Evolutionary conservation across 2,888 invertebrate species (phyloP), one percentile per base, ranked within the genome.

Genomic region (Hermodice carunculata): DNA sequence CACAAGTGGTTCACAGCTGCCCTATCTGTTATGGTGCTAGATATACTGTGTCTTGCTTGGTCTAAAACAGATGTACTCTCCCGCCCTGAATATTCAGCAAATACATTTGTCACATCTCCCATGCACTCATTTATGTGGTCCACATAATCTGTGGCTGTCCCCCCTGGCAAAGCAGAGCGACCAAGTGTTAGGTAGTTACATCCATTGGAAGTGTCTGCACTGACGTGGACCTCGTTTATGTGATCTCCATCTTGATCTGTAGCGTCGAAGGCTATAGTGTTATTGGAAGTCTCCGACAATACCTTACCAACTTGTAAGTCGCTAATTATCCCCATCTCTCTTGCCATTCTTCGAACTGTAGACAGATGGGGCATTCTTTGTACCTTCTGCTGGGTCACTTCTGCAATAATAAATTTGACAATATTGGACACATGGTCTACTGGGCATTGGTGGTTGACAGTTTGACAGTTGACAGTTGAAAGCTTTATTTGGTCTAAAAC

Each of bases 161-260:
- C 44, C 24, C 44, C 44, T 19, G 44, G 44, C 24, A 44, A 24
- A 8, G 6, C 44, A 44, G 44, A 19, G 8, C n/a, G 6, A 44
- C 44, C 24, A n/a, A n/a, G n/a, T 19, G 24, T 6, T 19, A 44
- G 19, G n/a, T 19, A 24, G 24, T 24, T 44, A 19, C 5, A 5
- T 19, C 24, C 44, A 19, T 44, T 44, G n/a, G n/a, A n/a, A n/a
- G n/a, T n/a, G 44, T 44, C n/a, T 19, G 24, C 44, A 44, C 44
- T 44, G 44, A 44, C 44, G 24, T 44, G 44, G 44, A 24, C 44
- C 44, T 44, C 44, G 24, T 44, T 44, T 19, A 44, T 44, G 44
- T 44, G 44, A 44, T 19, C n/a, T 44, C 44, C 44, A 19, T 44
- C 24, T 44, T 19, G 44, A 19, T 24, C 44, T 44, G 44, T 44